phyloP scores from a whole-genome alignment of 2,797 vertebrate genomes.

The Galaxias olidus region DNA sequence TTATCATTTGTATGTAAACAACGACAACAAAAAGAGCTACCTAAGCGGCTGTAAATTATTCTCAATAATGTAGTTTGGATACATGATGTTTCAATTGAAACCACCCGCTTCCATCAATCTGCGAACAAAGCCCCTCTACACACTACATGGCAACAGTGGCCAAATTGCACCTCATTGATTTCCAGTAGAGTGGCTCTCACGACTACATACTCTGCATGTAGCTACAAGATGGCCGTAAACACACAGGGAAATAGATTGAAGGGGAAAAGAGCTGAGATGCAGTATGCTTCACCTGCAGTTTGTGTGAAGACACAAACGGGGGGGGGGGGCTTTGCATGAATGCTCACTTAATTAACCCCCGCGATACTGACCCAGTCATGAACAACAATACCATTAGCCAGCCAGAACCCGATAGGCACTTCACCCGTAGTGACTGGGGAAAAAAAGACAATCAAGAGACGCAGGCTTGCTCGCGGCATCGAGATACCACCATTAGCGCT shows the following conservation, averaged over 20 bases:
- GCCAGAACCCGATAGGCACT: slow-evolving; percentile 70
- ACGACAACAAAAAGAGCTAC: slow-evolving; percentile 24
- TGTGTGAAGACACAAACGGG: slow-evolving; percentile 75
- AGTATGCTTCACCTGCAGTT: slow-evolving; percentile 81
- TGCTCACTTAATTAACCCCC: slow-evolving; percentile 86
- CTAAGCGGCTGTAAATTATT: slow-evolving; percentile 27
- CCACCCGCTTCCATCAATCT: slow-evolving; percentile 50
- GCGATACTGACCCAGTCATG: slow-evolving; percentile 80
- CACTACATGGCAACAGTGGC: slow-evolving; percentile 47
- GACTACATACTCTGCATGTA: slow-evolving; percentile 63
- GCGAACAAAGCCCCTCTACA: slow-evolving; percentile 49
- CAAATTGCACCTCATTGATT: slow-evolving; percentile 75
- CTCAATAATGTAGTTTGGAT: slow-evolving; percentile 32
- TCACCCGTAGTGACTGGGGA: slow-evolving; percentile 63
- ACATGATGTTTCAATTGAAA: slow-evolving; percentile 57
- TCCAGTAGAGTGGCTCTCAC: slow-evolving; percentile 64
- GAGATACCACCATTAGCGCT: slow-evolving; percentile 34
- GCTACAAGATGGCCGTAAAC: slow-evolving; percentile 65
- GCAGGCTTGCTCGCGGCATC: slow-evolving; percentile 43
- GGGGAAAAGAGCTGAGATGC: slow-evolving; percentile 63
- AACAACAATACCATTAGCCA: slow-evolving; percentile 79
- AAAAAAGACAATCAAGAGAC: slow-evolving; percentile 49
- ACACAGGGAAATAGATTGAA: slow-evolving; percentile 70
- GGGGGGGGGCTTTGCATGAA: slow-evolving; percentile 75
- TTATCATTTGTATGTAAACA: slow-evolving; percentile 29